These are phyloP conservation scores for Aurelia sp. DNA, from an alignment of 30 jellyfish, hydroid and myxozoan genomes.

Conservation along the genomic window DNA sequence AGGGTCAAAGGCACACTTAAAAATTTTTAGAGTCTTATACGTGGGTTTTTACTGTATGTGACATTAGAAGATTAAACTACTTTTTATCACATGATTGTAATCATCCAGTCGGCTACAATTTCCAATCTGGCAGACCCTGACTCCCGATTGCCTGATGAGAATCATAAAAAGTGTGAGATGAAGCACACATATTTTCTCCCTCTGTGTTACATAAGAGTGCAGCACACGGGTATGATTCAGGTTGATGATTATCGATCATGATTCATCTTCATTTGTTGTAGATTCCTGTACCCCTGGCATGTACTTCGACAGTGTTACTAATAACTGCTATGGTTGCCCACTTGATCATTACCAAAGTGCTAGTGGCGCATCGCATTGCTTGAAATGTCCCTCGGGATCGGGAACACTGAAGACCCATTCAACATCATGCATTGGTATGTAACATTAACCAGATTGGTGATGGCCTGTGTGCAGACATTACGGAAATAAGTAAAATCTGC, in stretches of 20 bases:
- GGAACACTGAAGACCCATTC: constrained; percentile 77
- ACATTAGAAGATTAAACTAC: too few species aligned
- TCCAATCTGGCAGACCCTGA: too few species aligned
- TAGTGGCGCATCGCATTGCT: constrained; percentile 51
- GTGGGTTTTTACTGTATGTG: too few species aligned
- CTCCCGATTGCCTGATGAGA: too few species aligned
- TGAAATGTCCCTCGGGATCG: constrained; percentile 75
- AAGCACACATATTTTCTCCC: too few species aligned
- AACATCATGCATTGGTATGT: constrained; percentile 78
- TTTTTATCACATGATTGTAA: too few species aligned
- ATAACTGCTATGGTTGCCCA: constrained; percentile 78
- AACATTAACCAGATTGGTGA: neutral
- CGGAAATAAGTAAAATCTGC: neutral
- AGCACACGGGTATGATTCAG: neutral
- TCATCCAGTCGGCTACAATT: too few species aligned
- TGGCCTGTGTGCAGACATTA: neutral
- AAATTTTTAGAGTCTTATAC: too few species aligned
- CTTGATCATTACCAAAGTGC: constrained; percentile 40
- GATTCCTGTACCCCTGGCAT: constrained; percentile 93
- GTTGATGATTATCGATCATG: neutral
- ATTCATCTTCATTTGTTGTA: neutral
- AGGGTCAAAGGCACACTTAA: too few species aligned
- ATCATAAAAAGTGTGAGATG: too few species aligned
- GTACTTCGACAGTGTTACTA: constrained; percentile 50
- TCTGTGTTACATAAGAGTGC: too few species aligned